Conservation (phyloP, 92 coral and sea anemone genomes). For the Zoanthus gigantus region DNA sequence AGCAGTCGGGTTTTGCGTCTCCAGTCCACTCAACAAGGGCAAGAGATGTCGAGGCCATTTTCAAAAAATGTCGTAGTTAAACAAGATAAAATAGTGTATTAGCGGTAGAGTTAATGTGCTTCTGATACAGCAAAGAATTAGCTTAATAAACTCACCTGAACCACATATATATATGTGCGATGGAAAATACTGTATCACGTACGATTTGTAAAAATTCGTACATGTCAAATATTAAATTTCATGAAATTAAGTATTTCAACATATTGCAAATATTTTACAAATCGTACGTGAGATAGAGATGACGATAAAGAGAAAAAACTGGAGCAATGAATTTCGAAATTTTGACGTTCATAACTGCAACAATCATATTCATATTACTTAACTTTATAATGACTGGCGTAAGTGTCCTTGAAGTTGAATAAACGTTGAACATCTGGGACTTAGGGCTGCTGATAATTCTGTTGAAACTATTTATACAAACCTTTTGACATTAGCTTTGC, state of each 20-base stretch:
- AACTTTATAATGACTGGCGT: background rate
- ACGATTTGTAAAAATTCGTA: slow-evolving; percentile 1
- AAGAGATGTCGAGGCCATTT: slow-evolving; percentile 6
- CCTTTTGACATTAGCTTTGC: background rate
- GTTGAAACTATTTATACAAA: slow-evolving; percentile 2
- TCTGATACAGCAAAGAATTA: background rate
- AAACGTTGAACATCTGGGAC: background rate
- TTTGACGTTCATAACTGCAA: background rate
- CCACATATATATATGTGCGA: background rate
- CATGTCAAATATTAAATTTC: background rate
- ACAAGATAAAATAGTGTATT: background rate
- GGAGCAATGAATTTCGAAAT: background rate
- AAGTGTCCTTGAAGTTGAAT: background rate
- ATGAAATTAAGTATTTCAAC: background rate
- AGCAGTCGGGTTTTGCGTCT: background rate
- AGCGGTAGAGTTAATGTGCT: background rate
- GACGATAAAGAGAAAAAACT: background rate
- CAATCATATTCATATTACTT: background rate
- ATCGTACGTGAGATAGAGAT: slow-evolving; percentile 3
- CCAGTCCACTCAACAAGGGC: slow-evolving; percentile 12
- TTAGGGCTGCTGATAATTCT: background rate
- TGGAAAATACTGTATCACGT: background rate
- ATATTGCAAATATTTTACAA: background rate
- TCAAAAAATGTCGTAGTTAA: background rate
- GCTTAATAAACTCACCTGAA: background rate